Evolutionary conservation across 2,888 invertebrate species (phyloP).

Genomic region (Helicoverpa assulta): DNA sequence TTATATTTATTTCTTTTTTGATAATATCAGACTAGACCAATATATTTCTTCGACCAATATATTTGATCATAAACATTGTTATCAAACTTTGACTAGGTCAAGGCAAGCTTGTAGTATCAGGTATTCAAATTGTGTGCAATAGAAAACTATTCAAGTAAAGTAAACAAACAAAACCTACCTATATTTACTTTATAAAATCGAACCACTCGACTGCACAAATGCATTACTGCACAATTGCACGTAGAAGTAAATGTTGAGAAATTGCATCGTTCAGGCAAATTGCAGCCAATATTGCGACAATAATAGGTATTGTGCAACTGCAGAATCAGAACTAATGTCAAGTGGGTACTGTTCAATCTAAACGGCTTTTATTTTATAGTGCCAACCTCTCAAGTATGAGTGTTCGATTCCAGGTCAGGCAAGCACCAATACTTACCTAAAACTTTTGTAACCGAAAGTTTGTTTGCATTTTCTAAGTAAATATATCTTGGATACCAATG

Average conservation of each 20-base stretch:
- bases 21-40: no score
- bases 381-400: neutral
- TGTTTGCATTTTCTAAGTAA: no score
- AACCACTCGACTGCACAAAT: slow-evolving; percentile 9
- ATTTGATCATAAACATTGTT: no score
- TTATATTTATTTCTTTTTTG: no score
- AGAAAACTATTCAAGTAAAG: neutral
- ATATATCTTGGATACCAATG: no score
- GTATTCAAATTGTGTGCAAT: no score
- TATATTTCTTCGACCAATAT: no score
- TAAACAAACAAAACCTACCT: slow-evolving; percentile 12
- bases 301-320: slow-evolving; percentile 50
- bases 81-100: no score
- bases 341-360: slow-evolving; percentile 38
- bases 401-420: no score
- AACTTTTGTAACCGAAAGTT: no score
- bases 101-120: no score
- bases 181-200: slow-evolving; percentile 14
- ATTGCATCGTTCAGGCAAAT: slow-evolving; percentile 57
- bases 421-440: no score
- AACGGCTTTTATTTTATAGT: slow-evolving; percentile 23
- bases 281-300: slow-evolving; percentile 41
- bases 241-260: slow-evolving; percentile 39
- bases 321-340: slow-evolving; percentile 11
- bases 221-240: neutral